Percentiles rank a stretch among this genome's conserved stretches.
Conservation (phyloP, 1,140 invertebrate genomes). For the Dendroctonus ponderosae region DNA sequence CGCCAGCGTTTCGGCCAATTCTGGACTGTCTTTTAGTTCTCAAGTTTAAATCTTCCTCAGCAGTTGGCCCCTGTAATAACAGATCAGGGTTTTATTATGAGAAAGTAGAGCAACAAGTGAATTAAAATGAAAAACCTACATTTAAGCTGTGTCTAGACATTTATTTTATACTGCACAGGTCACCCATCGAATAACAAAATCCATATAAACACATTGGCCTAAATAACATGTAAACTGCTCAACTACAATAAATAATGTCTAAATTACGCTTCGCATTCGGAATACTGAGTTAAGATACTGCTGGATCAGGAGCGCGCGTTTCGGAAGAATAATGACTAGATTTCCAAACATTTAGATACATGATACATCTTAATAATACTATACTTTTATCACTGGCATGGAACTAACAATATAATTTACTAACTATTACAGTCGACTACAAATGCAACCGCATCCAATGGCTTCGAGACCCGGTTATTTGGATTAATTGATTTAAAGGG, state of each 20-base stretch:
- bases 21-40: constrained; percentile 43
- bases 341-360: constrained; percentile 1
- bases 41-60: background rate
- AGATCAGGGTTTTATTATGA: background rate
- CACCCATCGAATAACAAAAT: background rate
- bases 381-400: constrained; percentile 1
- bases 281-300: no score
- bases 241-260: constrained; percentile 4
- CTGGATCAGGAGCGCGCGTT: background rate
- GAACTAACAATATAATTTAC: constrained; percentile 1
- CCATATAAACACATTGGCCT: constrained; percentile 1
- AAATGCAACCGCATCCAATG: no score
- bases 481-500: no score
- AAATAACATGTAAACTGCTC: background rate
- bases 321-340: background rate
- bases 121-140: background rate
- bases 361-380: constrained; percentile 4
- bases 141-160: background rate
- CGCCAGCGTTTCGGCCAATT: constrained; percentile 49
- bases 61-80: no score
- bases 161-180: background rate
- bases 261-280: background rate
- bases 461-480: no score
- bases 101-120: background rate
- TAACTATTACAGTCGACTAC: no score